Percentiles rank a stretch among this genome's conserved stretches.
These are phyloP conservation scores for Empidonax alnorum DNA, from an alignment of 2,113 vertebrate genomes.

Conservation along the genomic window DNA sequence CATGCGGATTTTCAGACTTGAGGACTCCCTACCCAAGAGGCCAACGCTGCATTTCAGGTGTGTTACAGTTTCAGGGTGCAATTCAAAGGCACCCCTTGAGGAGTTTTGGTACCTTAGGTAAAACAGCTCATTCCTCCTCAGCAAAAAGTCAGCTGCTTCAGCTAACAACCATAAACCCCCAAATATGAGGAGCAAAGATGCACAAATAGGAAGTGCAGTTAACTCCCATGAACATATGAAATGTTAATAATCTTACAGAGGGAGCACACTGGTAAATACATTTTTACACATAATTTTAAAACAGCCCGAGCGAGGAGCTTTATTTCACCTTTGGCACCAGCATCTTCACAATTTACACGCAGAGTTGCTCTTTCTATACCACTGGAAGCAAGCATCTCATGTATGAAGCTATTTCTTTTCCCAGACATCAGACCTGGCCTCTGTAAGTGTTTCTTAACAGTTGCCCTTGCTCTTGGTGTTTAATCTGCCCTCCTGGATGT, in stretches of 20 bases:
- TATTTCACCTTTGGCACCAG: not conserved
- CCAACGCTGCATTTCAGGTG: not conserved
- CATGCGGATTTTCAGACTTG: not conserved
- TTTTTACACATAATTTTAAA: not conserved
- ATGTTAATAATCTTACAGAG: not conserved
- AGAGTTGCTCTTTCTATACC: not conserved
- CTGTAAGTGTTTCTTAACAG: not conserved
- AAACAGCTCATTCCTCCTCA: not conserved
- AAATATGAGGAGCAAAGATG: not conserved
- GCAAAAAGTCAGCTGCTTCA: not conserved
- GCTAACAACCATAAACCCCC: not conserved
- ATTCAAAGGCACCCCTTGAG: not conserved
- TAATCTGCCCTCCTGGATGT: not conserved
- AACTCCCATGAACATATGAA: not conserved
- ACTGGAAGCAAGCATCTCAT: not conserved
- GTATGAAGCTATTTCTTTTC: not conserved
- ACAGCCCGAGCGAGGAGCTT: not conserved
- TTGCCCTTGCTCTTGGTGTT: not conserved
- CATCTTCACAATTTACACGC: not conserved
- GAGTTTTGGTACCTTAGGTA: not conserved
- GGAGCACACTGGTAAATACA: not conserved
- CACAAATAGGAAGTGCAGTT: not conserved
- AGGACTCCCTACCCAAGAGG: not conserved
- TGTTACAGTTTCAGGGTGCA: not conserved
- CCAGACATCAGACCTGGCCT: not conserved